Evolutionary conservation across 2,113 vertebrate genomes (phyloP).

Genomic region (Gallinago paraguaiae): DNA sequence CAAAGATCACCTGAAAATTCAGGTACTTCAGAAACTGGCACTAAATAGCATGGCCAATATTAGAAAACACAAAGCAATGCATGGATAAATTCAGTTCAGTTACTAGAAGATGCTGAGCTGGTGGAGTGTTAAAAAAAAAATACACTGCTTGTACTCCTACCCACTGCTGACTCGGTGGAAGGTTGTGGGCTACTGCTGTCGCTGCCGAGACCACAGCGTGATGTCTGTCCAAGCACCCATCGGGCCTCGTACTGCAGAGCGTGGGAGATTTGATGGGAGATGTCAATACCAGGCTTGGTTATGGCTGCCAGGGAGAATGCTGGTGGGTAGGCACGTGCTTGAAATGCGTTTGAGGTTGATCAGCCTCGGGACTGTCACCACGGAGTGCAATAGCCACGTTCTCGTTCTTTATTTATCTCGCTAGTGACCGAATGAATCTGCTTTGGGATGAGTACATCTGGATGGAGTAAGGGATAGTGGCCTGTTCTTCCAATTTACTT

Average conservation of each 20-base stretch:
- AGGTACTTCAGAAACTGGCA: neutral
- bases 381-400: accelerated
- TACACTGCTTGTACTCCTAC: neutral
- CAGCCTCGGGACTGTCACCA: neutral
- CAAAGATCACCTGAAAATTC: neutral
- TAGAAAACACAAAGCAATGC: neutral
- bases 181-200: neutral
- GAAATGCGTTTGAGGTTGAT: neutral
- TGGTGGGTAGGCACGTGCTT: neutral
- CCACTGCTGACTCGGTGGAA: neutral
- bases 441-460: neutral
- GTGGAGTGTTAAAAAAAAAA: neutral
- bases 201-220: neutral
- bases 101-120: neutral
- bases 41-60: neutral
- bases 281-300: neutral
- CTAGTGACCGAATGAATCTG: neutral
- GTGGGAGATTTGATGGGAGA: neutral
- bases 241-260: neutral
- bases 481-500: neutral
- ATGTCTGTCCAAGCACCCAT: neutral
- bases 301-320: neutral
- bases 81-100: neutral
- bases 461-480: neutral
- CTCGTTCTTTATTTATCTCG: neutral